A percentile compares a stretch with the other conserved stretches of the same genome.
phyloP scores from a whole-genome alignment of 2,797 vertebrate species.

The Lindbergichthys nudifrons region DNA sequence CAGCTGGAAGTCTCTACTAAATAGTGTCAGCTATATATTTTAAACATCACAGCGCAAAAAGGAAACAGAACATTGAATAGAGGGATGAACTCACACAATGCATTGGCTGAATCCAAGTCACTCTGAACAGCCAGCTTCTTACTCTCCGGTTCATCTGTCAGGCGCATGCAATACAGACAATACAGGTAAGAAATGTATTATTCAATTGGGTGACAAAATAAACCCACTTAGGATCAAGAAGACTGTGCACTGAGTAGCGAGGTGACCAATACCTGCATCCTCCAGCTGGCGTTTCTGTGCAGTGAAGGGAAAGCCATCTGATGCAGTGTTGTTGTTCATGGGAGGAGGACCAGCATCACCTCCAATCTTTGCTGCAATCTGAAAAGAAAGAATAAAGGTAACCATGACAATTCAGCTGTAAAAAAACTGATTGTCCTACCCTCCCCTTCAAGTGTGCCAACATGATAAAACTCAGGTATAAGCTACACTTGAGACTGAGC shows the following conservation, averaged over 20 bases:
- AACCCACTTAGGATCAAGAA: neutral
- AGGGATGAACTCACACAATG: conserved; percentile 67
- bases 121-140: conserved; percentile 91
- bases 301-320: conserved; percentile 84
- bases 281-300: conserved; percentile 88
- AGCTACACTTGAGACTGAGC: neutral
- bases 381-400: conserved; percentile 10
- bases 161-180: neutral
- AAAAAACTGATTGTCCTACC: neutral
- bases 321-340: conserved; percentile 83
- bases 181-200: neutral
- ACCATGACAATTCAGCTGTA: neutral
- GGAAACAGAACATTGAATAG: neutral
- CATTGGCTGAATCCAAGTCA: conserved; percentile 77
- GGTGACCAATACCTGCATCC: conserved; percentile 71
- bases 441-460: neutral
- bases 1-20: conserved; percentile 4
- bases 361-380: conserved; percentile 84
- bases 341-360: conserved; percentile 74
- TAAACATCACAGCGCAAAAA: neutral
- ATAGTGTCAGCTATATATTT: neutral
- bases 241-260: neutral
- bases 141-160: conserved; percentile 90
- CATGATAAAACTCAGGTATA: neutral
- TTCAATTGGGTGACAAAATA: neutral